Evolutionary conservation across 2,888 invertebrate species (phyloP), one percentile per base, ranked within the genome.

Genomic region (Glomeris marginata): DNA sequence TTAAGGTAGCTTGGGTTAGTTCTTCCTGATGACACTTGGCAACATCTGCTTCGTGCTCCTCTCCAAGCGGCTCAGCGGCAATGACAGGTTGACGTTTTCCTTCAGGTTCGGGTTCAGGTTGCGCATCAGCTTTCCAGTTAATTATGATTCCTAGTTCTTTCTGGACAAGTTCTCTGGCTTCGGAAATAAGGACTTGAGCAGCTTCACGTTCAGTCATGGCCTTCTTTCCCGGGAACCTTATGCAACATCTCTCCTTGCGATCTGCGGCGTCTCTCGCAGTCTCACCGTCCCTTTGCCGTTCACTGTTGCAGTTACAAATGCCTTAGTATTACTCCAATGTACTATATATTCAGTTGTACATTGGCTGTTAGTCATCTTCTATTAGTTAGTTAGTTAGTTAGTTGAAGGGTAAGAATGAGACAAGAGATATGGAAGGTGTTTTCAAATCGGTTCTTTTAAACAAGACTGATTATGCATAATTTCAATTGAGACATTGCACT

Each of bases 161-260:
- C 66, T 81, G 72, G 6, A 78, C 64, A 52, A 75, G 75, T 57
- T 72, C 72, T 61, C 86, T 76, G 22, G 92, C 90, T 67, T 88
- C 87, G 16, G 69, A 62, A 18, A 90, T 78, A 18, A 94, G 71
- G 56, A 83, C 71, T 52, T 73, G 67, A 2, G 94, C 87, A 4
- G 90, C 91, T 67, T 91, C 81, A 49, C 72, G 73, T 48, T 83
- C 81, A 1, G 86, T 85, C 58, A 91, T 66, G 34, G 85, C 86
- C 58, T 80, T 75, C 63, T 75, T 77, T 16, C 88, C 87, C 1
- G 81, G 83, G 13, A 88, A 76, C 74, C 82, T 85, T 52, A 87
- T 73, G 58, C 75, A 78, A 62, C 78, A 75, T 44, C 78, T 73
- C 65, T 77, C 75, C 60, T 77, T 80, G 49, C 82, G 73, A 63